These are phyloP conservation scores for Cynoglossus semilaevis DNA, from an alignment of 2,113 vertebrate species.

Conservation along the genomic window DNA sequence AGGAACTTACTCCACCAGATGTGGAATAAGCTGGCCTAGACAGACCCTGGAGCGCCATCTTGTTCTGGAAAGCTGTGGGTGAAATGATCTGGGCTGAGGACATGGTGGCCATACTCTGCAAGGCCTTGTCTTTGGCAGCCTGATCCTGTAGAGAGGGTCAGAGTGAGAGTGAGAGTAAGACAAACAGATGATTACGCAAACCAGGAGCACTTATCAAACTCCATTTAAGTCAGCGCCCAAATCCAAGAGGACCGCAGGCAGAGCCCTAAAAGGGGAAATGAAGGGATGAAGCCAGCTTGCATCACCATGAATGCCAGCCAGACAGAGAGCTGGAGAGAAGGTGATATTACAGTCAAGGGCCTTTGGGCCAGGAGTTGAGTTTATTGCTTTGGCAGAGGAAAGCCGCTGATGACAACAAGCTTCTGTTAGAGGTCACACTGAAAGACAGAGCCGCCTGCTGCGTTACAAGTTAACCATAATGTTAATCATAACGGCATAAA, in stretches of 20 bases:
- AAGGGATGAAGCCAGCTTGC: constrained; percentile 51
- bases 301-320: constrained; percentile 56
- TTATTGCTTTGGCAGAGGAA: constrained; percentile 71
- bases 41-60: constrained; percentile 87
- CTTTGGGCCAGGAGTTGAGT: constrained; percentile 70
- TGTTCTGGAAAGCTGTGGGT: constrained; percentile 89
- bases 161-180: constrained; percentile 35
- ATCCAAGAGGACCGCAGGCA: constrained; percentile 30
- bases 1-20: constrained; percentile 85
- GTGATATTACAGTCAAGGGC: constrained; percentile 67
- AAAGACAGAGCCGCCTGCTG: constrained; percentile 37
- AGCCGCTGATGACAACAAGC: constrained; percentile 67
- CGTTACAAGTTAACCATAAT: constrained; percentile 24
- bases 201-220: constrained; percentile 21
- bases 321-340: constrained; percentile 42
- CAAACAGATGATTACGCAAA: constrained; percentile 38
- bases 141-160: constrained; percentile 81
- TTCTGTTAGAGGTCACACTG: constrained; percentile 67
- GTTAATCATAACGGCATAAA: constrained; percentile 16
- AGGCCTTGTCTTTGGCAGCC: constrained; percentile 95
- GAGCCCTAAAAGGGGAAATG: constrained; percentile 57
- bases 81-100: constrained; percentile 97
- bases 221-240: constrained; percentile 40
- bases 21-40: constrained; percentile 84
- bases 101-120: constrained; percentile 96